phyloP scores from a whole-genome alignment of 2,113 vertebrate species.

The Oceanites oceanicus region DNA sequence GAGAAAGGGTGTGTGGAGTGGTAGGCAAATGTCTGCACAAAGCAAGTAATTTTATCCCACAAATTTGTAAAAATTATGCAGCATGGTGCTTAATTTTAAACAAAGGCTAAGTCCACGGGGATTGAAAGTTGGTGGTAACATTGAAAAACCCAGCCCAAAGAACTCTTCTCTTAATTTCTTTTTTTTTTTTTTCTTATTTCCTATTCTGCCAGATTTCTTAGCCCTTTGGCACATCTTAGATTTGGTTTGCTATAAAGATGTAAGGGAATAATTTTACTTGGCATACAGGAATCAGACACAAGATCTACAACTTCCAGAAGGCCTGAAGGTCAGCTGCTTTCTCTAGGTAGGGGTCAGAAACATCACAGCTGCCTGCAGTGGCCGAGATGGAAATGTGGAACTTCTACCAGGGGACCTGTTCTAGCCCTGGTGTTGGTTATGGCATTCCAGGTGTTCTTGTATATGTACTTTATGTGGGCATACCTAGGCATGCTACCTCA shows the following conservation, averaged over 20 bases:
- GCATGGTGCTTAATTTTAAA: neutral
- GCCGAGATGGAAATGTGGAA: neutral
- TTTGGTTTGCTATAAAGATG: neutral
- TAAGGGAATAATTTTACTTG: neutral
- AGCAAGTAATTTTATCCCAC: neutral
- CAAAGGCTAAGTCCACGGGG: neutral
- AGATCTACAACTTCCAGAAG: neutral
- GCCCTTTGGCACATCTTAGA: neutral
- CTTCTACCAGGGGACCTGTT: neutral
- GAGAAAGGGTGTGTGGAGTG: neutral
- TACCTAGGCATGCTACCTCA: fast-evolving
- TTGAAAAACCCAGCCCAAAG: neutral
- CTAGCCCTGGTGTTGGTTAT: fast-evolving
- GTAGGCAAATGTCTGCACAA: neutral
- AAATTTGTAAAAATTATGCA: neutral
- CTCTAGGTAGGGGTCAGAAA: neutral
- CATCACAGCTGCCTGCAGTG: neutral
- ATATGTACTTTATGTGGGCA: neutral
- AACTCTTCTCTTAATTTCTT: neutral
- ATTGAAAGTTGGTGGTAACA: neutral
- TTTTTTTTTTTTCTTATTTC: neutral
- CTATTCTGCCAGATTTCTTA: neutral
- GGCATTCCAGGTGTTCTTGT: neutral
- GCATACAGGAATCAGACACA: neutral
- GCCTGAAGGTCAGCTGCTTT: neutral